Percentiles rank a stretch among this genome's conserved stretches.
phyloP scores from a whole-genome alignment of 1,140 invertebrate species.

The Zaprionus tsacasi region DNA sequence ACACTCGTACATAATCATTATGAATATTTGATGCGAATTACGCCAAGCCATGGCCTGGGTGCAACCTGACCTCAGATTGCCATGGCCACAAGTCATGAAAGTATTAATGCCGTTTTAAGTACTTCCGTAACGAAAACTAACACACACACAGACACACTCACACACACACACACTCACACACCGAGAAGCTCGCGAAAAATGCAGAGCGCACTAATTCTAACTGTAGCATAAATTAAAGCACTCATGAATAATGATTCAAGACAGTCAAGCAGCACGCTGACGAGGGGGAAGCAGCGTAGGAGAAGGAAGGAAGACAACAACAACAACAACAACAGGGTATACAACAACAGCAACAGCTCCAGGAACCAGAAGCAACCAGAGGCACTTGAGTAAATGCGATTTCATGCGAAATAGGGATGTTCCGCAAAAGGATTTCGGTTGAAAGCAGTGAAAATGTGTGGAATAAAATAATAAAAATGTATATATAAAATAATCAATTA shows the following conservation, averaged over 20 bases:
- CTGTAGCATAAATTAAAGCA: constrained; percentile 81
- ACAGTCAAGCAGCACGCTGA: constrained; percentile 43
- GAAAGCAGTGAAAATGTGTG: too few relatives aligned
- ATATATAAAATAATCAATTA: too few relatives aligned
- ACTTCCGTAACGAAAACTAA: constrained; percentile 76
- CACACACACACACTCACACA: constrained; percentile 10
- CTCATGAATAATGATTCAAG: constrained; percentile 82
- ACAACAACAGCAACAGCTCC: constrained; percentile 29
- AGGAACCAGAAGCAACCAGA: constrained; percentile 30
- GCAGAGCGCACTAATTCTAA: constrained; percentile 78
- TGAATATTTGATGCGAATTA: constrained; percentile 71
- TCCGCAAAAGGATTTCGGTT: constrained; percentile 8
- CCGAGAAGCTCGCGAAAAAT: constrained; percentile 60
- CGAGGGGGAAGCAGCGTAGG: constrained; percentile 24
- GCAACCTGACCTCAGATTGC: constrained; percentile 75
- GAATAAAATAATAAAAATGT: too few relatives aligned
- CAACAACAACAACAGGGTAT: constrained; percentile 39
- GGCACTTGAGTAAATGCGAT: constrained; percentile 43
- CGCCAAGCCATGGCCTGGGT: constrained; percentile 32
- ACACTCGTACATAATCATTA: constrained; percentile 29
- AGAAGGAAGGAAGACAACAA: constrained; percentile 42
- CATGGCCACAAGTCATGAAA: constrained; percentile 78
- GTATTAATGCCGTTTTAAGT: constrained; percentile 80
- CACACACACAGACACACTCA: constrained; percentile 15
- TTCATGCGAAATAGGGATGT: constrained; percentile 11